These are phyloP conservation scores for Formica selysi DNA, from an alignment of 1,140 invertebrate genomes.

Conservation along the genomic window DNA sequence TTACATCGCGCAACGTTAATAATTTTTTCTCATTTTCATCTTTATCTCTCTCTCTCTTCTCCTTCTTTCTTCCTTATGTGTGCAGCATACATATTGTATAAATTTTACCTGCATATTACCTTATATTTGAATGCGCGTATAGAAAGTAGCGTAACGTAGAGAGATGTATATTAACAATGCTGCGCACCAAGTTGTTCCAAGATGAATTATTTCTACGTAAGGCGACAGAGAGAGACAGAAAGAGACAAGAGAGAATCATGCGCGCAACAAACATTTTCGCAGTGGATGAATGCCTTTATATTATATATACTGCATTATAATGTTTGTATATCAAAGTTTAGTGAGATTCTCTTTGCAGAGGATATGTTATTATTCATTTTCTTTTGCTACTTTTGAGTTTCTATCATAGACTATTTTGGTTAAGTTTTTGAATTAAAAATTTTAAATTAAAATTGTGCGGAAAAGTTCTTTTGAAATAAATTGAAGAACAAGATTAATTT, in stretches of 20 bases:
- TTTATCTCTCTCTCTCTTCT: not conserved
- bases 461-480: not conserved
- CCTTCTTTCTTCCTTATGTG: not conserved
- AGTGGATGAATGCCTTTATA: not conserved
- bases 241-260: not conserved
- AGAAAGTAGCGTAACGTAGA: constrained; percentile 25
- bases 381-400: not conserved
- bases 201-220: constrained; percentile 70
- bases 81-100: constrained; percentile 59
- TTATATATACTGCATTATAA: constrained; percentile 33
- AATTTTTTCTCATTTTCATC: not conserved
- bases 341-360: constrained; percentile 14
- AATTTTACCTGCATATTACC: constrained; percentile 72
- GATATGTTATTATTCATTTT: constrained; percentile 27
- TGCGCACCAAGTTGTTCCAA: constrained; percentile 25
- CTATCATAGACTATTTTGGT: not conserved
- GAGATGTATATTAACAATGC: constrained; percentile 46
- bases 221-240: not conserved
- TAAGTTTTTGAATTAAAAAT: not conserved
- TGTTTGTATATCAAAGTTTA: constrained; percentile 9
- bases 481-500: not conserved
- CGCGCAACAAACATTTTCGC: constrained; percentile 41
- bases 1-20: constrained; percentile 35
- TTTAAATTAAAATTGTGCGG: not conserved
- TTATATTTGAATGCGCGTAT: constrained; percentile 58